These are phyloP conservation scores for Graphium colonna DNA, from an alignment of 2,888 invertebrate genomes.

Conservation along the genomic window DNA sequence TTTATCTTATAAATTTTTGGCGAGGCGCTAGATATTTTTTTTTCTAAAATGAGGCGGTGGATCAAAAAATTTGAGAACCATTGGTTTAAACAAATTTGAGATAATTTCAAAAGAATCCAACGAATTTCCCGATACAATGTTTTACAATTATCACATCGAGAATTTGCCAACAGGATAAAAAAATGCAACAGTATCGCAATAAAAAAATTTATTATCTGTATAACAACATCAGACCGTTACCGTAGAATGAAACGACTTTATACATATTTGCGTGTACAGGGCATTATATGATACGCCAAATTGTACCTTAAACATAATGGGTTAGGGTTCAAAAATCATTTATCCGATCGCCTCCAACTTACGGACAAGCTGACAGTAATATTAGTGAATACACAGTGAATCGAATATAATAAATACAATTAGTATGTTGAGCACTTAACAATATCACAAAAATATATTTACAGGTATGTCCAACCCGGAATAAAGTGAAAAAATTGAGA, in stretches of 20 bases:
- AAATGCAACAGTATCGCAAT: constrained; percentile 58
- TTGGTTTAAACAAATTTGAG: too few species aligned
- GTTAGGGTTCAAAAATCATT: constrained; percentile 4
- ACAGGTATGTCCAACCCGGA: background rate
- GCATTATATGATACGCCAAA: constrained; percentile 36
- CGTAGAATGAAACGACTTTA: constrained; percentile 62
- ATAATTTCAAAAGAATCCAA: too few species aligned
- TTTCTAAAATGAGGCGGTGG: too few species aligned
- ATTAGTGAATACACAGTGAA: background rate
- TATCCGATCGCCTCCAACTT: background rate
- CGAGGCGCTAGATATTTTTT: too few species aligned
- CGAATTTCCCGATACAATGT: background rate
- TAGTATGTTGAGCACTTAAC: constrained; percentile 10
- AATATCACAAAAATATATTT: constrained; percentile 9
- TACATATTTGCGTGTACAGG: constrained; percentile 44
- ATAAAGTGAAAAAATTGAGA: too few species aligned
- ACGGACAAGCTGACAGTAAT: background rate
- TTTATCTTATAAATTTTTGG: too few species aligned
- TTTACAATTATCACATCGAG: background rate
- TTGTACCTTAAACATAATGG: background rate
- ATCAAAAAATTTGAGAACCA: too few species aligned
- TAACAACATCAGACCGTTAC: constrained; percentile 76
- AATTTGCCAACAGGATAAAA: background rate
- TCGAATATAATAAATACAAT: background rate
- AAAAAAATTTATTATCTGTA: constrained; percentile 76